Evolutionary conservation across 2,113 vertebrate species (phyloP), one percentile per base, ranked within the genome.

Genomic region (Percina caprodes): DNA sequence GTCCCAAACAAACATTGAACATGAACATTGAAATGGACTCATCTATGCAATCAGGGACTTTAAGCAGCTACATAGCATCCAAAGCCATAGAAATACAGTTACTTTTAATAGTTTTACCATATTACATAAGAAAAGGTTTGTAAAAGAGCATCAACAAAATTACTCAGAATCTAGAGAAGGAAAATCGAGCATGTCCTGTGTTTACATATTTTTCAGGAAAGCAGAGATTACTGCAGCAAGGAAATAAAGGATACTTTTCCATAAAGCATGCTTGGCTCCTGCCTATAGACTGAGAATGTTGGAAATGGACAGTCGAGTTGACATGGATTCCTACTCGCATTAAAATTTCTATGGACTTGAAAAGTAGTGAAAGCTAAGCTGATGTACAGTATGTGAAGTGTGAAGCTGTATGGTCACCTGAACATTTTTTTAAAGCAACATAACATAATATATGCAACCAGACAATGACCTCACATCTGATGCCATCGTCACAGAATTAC

Each of bases 161-260:
- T n/a, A 49, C 24, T 42, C 10, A 42, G 39, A 42, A 42, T 42
- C 39, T 42, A 9, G 11, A 61, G 12, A 65, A 49, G 14, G 52
- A 65, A 71, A 78, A 62, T 26, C 3, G 19, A 73, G 60, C 24
- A 62, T 8, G 13, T 67, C 19, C 5, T 26, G 9, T 77, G 72
- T 73, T 80, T 69, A 26, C 33, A 16, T 35, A 12, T 48, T 52
- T 26, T 11, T 55, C n/a, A 61, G 24, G 56, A 80, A 42, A 63
- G 18, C 35, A 46, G 19, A 68, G 46, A 23, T 13, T 9, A 21
- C 26, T 65, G 45, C 10, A 56, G 51, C 42, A 61, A 39, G 4
- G 4, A 69, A 42, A 52, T 15, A 60, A 61, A 68, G 9, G 19
- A 75, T 24, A 6, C 35, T 14, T 23, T 45, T 23, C n/a, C 11